Percentiles rank a stretch among this genome's conserved stretches.
These are phyloP conservation scores for Helicoverpa assulta DNA, from an alignment of 2,888 invertebrate species.

Conservation along the genomic window DNA sequence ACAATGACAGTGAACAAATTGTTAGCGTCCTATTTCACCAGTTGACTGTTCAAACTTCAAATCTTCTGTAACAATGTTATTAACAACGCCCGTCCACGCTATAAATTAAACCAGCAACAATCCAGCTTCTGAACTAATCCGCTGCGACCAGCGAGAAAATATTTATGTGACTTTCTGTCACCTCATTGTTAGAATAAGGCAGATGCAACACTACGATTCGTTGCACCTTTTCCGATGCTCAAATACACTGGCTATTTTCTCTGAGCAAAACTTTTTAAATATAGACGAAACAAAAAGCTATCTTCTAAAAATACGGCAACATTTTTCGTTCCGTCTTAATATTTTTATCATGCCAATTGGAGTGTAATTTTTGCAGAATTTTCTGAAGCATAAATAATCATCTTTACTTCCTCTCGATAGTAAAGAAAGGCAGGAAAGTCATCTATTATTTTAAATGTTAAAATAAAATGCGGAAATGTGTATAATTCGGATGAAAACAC, in stretches of 20 bases:
- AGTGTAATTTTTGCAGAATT: slow-evolving; percentile 22
- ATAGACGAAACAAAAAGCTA: slow-evolving; percentile 6
- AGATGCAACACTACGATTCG: slow-evolving; percentile 27
- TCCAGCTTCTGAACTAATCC: slow-evolving; percentile 49
- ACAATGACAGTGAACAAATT: slow-evolving; percentile 39
- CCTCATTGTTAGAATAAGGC: slow-evolving; percentile 42
- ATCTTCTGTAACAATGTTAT: slow-evolving; percentile 54
- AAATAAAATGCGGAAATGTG: slow-evolving; percentile 30
- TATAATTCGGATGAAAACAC: slow-evolving; percentile 21
- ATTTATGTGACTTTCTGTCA: slow-evolving; percentile 45
- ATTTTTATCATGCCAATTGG: slow-evolving; percentile 25
- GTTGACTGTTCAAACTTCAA: slow-evolving; percentile 41
- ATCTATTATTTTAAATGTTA: slow-evolving; percentile 13
- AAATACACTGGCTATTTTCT: slow-evolving; percentile 15
- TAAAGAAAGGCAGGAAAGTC: not conserved
- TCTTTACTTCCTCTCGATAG: slow-evolving; percentile 17
- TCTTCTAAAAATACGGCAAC: slow-evolving; percentile 6
- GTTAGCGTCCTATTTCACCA: slow-evolving; percentile 47
- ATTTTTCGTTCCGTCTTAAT: slow-evolving; percentile 15
- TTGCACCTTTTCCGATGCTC: slow-evolving; percentile 4
- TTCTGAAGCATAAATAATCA: slow-evolving; percentile 36
- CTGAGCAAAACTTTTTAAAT: slow-evolving; percentile 30
- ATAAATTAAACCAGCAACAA: slow-evolving; percentile 58
- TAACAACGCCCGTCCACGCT: slow-evolving; percentile 45
- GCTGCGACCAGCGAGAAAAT: slow-evolving; percentile 28